Percentiles rank a stretch among this genome's conserved stretches.
Evolutionary conservation across 1,140 invertebrate genomes (phyloP).

Genomic region (Caenorhabditis inopinata): DNA sequence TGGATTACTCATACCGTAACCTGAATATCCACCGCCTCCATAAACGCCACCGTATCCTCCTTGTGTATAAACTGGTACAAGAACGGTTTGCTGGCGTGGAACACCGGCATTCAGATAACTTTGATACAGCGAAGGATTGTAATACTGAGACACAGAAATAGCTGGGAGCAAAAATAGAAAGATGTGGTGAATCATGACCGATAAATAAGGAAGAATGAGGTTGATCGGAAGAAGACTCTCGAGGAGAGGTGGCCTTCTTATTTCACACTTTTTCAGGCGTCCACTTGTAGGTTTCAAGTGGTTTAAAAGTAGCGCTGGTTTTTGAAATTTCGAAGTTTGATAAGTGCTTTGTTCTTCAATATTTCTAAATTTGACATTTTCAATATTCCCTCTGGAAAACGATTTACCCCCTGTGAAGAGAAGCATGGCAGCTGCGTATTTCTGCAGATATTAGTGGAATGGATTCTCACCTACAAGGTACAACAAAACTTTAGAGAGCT

Average conservation of each 20-base stretch:
- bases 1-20: conserved; percentile 12
- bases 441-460: too few relatives aligned
- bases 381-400: neutral
- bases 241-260: neutral
- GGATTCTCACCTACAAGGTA: too few relatives aligned
- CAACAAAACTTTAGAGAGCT: too few relatives aligned
- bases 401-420: too few relatives aligned
- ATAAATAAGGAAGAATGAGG: neutral
- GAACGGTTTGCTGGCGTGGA: neutral
- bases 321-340: conserved; percentile 17
- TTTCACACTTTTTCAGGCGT: neutral
- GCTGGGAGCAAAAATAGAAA: neutral
- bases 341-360: conserved; percentile 11
- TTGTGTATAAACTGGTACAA: neutral
- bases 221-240: neutral
- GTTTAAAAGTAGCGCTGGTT: conserved; percentile 6
- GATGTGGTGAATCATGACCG: neutral
- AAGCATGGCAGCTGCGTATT: too few relatives aligned
- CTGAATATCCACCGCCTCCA: neutral
- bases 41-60: neutral
- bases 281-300: conserved; percentile 27
- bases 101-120: neutral
- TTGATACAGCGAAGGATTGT: conserved; percentile 5
- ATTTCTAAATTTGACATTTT: neutral
- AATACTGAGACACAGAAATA: conserved; percentile 1